Base-by-base conservation (phyloP, 1,140 invertebrate species). In the Nebria ingens region DNA sequence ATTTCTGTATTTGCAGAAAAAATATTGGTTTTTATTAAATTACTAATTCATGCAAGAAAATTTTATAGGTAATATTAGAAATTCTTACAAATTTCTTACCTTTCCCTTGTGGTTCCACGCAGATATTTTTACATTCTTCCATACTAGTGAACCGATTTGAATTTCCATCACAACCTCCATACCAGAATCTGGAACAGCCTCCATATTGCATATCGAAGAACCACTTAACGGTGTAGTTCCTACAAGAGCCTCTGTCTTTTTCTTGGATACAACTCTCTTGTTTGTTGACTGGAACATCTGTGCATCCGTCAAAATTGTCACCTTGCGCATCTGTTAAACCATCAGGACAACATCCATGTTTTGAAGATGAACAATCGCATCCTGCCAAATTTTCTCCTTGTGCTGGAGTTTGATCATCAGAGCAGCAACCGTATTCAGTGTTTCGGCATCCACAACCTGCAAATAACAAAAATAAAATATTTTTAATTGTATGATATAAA, bases 131-230 rank as follows among this genome's bases (percentile, higher is more conserved):
- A 67, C 96, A 99, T 59, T 93, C 89, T 52, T 92, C 87, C 66
- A 90, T 80, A 4, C 79, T 83, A 34, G 79, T 79, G 72, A 97
- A 98, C 2, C 87, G 75, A 71, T 97, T 95, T 2, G 79, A 83
- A 67, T 97, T 98, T 34, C 94, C 93, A 0, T 87, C 87, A 68
- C 92, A 96, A 21, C 93, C 92, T 21, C 93, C 91, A 68, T 95
- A 97, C 90, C 91, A 96, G 73, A 97, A 98, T 49, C 89, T 76
- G 0, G 86, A 85, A 68, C 95, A 97, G 13, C 87, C 86, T 13
- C 91, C 91, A 69, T 94, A 94, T 19, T 83, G 77, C 56, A 82
- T 83, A 64, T 97, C 89, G 67, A 86, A 97, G 79, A 82, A 94
- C 87, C 89, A 96, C 64, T 87, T 84, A 51, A 93, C 85, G 0